Evolutionary conservation across 2,113 vertebrate genomes (phyloP).

Genomic region (Megatriorchis doriae): DNA sequence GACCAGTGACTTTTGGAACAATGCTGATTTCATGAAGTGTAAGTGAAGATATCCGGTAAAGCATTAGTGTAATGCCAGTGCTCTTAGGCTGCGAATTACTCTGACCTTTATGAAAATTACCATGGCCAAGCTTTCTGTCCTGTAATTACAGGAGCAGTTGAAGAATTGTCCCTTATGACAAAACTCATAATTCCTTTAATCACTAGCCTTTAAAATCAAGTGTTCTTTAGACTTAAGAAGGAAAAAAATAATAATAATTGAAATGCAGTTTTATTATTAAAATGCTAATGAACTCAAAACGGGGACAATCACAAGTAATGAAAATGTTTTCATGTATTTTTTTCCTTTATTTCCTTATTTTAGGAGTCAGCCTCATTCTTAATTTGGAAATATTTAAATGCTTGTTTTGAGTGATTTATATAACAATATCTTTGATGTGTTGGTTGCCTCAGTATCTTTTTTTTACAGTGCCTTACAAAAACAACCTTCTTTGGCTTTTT

Average conservation of each 20-base stretch:
- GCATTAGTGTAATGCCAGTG: neutral
- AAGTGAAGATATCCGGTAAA: neutral
- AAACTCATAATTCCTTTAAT: neutral
- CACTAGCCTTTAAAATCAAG: neutral
- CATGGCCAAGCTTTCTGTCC: neutral
- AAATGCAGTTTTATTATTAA: neutral
- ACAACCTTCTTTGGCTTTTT: neutral
- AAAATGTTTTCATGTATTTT: neutral
- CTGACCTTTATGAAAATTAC: slow-evolving; percentile 1
- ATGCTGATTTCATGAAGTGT: neutral
- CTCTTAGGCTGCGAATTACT: neutral
- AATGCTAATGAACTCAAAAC: neutral
- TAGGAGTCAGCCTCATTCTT: neutral
- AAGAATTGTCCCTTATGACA: neutral
- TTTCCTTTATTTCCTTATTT: neutral
- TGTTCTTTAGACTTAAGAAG: neutral
- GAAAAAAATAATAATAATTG: neutral
- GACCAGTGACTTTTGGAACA: neutral
- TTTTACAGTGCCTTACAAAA: neutral
- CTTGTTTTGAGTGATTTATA: neutral
- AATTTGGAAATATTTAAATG: neutral
- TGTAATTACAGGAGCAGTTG: neutral
- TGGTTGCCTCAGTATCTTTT: neutral
- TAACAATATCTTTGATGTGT: neutral
- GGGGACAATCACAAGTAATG: neutral